Conservation (phyloP, 2,888 invertebrate species). For the Epistrophe eligans region DNA sequence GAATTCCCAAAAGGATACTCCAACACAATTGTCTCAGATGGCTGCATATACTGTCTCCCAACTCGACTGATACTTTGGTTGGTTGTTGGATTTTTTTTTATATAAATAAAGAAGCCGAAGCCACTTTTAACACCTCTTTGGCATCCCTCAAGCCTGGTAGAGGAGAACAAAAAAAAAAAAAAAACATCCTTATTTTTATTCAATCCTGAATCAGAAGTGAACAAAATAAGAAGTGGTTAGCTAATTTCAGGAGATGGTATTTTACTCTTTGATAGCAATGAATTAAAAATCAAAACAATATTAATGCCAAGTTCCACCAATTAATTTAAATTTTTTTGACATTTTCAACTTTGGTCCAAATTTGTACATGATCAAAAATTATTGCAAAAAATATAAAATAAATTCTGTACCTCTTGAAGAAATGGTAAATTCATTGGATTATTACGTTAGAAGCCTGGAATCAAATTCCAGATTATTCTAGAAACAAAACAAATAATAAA, state of each 20-base stretch:
- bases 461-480: too few relatives aligned
- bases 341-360: not conserved
- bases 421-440: too few relatives aligned
- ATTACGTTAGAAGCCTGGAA: too few relatives aligned
- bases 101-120: slow-evolving; percentile 1
- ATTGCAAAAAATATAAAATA: too few relatives aligned
- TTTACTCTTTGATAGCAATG: not conserved
- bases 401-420: too few relatives aligned
- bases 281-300: not conserved
- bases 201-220: slow-evolving; percentile 14
- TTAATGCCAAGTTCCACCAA: not conserved
- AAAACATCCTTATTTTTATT: not conserved
- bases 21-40: slow-evolving; percentile 29
- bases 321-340: not conserved
- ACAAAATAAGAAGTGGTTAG: slow-evolving; percentile 5
- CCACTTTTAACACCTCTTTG: slow-evolving; percentile 40
- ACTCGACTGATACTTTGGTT: slow-evolving; percentile 45
- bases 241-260: not conserved
- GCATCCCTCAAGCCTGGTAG: not conserved
- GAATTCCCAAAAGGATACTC: slow-evolving; percentile 22
- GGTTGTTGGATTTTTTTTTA: slow-evolving; percentile 35
- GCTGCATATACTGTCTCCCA: not conserved
- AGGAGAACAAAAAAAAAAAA: not conserved
- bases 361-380: too few relatives aligned
- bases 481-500: too few relatives aligned